Base-by-base conservation (phyloP, 1,140 invertebrate genomes). In the Paracyclopina nana region DNA sequence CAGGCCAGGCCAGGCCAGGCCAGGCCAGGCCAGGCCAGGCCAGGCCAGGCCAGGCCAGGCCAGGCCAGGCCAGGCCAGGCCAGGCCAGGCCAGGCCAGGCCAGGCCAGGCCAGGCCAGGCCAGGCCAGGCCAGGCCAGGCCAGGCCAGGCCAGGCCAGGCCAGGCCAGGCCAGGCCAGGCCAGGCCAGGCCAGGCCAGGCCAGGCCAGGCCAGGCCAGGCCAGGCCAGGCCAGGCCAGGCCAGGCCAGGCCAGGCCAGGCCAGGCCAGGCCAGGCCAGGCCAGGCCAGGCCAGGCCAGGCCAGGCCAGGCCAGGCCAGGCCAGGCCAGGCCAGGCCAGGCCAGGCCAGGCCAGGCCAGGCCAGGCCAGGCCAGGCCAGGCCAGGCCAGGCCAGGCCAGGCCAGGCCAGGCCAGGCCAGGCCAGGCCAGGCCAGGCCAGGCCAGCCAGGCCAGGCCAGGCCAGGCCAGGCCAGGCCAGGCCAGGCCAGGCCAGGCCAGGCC, bases 241-340 rank as follows among this genome's bases (percentile, higher is more conserved):
- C 52, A 57, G 55, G 55, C 41, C 55, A 54, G 55, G 54, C 54
- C 56, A 58, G 55, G 55, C 51, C 56, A 51, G 38, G 56, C 42
- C 56, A 52, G 50, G 56, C 49, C 56, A 54, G 51, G 31, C 18
- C 49, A 53, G 27, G 53, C 50, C 55, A 53, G 52, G 52, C 44
- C 54, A 55, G 55, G 55, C 54, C 54, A 55, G 55, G 54, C 54
- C 54, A 55, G 54, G 54, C 54, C 52, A 57, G 45, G 54, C 54
- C 55, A 56, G 55, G 55, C 54, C 52, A 57, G 45, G 54, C 54
- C 55, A 56, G 55, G 55, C 54, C 55, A 55, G 55, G 55, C 54
- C 49, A 56, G 55, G 55, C 50, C 55, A 55, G 55, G 55, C 49
- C 55, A 56, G 48, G 55, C 50, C 50, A 42, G 54, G 55, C 40